Base-by-base conservation (phyloP, 2,888 invertebrate genomes). In the Athalia circularis region DNA sequence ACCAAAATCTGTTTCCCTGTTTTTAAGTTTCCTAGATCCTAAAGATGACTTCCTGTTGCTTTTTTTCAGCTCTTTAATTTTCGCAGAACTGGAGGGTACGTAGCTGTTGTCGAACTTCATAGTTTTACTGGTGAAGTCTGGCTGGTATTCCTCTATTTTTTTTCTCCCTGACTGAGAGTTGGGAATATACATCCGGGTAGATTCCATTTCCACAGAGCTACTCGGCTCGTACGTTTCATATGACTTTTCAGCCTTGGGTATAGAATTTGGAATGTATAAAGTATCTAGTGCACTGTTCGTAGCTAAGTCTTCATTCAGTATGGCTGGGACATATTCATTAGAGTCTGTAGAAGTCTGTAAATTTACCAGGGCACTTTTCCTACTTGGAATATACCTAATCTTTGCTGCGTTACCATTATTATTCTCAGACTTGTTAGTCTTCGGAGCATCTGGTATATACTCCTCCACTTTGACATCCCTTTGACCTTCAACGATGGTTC, bases 81-180 rank as follows among this genome's bases (percentile, higher is more conserved):
- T 64, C 9, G 48, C 43, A 1, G 78, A 74, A 45, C 82, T 80
- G 5, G 87, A 87, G 3, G 87, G 87, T 7, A 87, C 84, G 70
- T 87, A 87, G 79, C 86, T 86, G 4, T 86, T 74, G 52, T 87
- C 86, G 48, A 87, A 86, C 45, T 86, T 85, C 85, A 86, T 87
- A 0, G 81, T 80, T 77, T 86, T 87, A 9, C 84, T 84, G 6
- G 76, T 79, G 79, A 87, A 87, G 48, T 87, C 84, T 1, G 87
- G 87, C 43, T 87, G 82, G 78, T 87, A 87, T 45, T 87, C 86
- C 50, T 87, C 87, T 1, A 87, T 65, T 5, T 80, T 78, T 5
- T 80, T 57, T 48, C 81, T 85, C 4, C 79, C 9, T 4, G 84
- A 83, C 54, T 86, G 87, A 0, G 85, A 86, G 78, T 83, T 87